Percentiles rank a stretch among this genome's conserved stretches.
phyloP scores from a whole-genome alignment of 2,797 vertebrate genomes.

The Okamejei kenojei region DNA sequence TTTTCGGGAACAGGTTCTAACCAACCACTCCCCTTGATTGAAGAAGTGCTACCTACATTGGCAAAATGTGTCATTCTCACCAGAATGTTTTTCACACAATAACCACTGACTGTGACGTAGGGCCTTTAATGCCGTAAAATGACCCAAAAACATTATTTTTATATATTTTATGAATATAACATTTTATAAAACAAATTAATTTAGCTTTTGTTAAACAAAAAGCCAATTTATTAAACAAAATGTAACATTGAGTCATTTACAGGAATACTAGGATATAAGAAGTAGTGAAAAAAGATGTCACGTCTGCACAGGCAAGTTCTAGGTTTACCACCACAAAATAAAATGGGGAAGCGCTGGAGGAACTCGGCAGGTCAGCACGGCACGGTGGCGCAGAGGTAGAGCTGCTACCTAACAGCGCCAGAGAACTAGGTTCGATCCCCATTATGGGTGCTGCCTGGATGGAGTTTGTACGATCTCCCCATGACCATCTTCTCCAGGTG shows the following conservation, averaged over 20 bases:
- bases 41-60: background rate
- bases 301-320: background rate
- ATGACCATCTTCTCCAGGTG: no score
- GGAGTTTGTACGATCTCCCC: no score
- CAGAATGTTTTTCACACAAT: background rate
- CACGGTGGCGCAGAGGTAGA: no score
- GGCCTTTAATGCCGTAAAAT: background rate
- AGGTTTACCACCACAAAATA: background rate
- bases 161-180: no score
- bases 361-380: no score
- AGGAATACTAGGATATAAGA: background rate
- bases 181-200: no score
- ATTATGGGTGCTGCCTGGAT: no score
- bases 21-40: background rate
- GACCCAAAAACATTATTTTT: background rate
- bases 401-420: no score
- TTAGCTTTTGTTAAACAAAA: background rate
- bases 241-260: background rate
- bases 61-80: background rate
- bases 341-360: no score
- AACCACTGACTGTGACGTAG: background rate
- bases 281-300: background rate
- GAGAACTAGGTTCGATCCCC: no score
- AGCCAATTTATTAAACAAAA: background rate
- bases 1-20: background rate